A percentile compares a stretch with the other conserved stretches of the same genome.
phyloP scores from a whole-genome alignment of 35 echinoderm and acorn worm species.

The Apostichopus japonicus region DNA sequence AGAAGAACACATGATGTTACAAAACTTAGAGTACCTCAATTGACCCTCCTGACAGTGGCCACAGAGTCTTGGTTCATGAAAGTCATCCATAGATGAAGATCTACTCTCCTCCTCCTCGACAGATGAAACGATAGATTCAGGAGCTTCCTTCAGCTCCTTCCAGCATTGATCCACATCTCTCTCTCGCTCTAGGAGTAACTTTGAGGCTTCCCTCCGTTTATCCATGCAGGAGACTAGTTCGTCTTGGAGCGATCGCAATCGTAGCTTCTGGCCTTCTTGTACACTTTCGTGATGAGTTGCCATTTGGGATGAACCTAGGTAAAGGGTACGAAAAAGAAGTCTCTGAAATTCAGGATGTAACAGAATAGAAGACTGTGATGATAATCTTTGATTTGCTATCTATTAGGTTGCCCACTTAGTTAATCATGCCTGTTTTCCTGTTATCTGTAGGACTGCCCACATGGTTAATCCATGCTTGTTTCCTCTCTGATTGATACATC shows the following conservation, averaged over 20 bases:
- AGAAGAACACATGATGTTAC: constrained; percentile 23
- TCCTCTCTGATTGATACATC: too few relatives aligned
- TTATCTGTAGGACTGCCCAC: too few relatives aligned
- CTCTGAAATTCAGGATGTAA: neutral
- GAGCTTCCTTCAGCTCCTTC: constrained; percentile 7
- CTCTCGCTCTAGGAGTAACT: constrained; percentile 18
- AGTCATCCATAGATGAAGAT: neutral
- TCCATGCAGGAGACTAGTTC: constrained; percentile 76
- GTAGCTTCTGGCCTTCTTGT: constrained; percentile 65
- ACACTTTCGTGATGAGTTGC: constrained; percentile 52
- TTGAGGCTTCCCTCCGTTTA: constrained; percentile 42
- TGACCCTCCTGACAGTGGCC: neutral
- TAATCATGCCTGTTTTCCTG: too few relatives aligned
- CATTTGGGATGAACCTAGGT: constrained; percentile 68
- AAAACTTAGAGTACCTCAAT: constrained; percentile 43
- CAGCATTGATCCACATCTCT: neutral
- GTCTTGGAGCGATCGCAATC: constrained; percentile 76
- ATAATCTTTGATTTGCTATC: too few relatives aligned
- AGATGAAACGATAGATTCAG: neutral
- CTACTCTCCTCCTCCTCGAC: neutral
- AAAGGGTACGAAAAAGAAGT: neutral
- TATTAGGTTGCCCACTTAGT: too few relatives aligned
- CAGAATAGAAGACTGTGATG: neutral
- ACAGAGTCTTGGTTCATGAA: neutral
- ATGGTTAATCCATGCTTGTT: too few relatives aligned